Conservation (phyloP, 1,140 invertebrate genomes). For the Dryas iulia region DNA sequence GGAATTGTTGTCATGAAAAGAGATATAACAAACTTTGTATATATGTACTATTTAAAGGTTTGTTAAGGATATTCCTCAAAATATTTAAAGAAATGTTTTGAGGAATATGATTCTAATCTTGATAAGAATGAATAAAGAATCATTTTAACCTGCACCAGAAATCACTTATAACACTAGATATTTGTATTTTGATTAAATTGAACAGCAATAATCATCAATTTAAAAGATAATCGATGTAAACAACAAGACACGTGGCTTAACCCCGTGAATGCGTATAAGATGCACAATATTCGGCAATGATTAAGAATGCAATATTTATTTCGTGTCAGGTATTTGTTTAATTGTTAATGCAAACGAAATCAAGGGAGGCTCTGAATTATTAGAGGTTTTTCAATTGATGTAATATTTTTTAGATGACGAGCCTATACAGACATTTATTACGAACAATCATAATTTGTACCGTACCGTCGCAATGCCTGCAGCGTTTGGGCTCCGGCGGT, state of each 20-base stretch:
- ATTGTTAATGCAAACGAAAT: neutral
- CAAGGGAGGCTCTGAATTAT: neutral
- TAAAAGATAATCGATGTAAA: neutral
- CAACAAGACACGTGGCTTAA: constrained; percentile 18
- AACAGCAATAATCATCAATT: neutral
- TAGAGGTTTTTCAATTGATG: neutral
- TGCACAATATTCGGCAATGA: neutral
- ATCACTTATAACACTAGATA: too few species aligned
- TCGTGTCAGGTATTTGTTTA: neutral
- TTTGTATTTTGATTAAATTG: too few species aligned
- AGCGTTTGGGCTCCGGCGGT: constrained; percentile 79
- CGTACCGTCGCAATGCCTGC: constrained; percentile 80
- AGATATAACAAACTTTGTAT: neutral
- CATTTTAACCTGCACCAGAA: too few species aligned
- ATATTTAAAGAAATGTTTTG: too few species aligned
- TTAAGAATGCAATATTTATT: neutral
- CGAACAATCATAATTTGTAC: neutral
- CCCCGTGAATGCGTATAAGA: constrained; percentile 4
- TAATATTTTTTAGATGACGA: neutral
- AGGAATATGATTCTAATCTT: too few species aligned
- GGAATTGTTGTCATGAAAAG: neutral
- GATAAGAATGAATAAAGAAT: too few species aligned
- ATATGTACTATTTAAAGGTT: too few species aligned
- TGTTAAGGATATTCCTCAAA: too few species aligned
- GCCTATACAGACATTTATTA: too few species aligned